Evolutionary conservation across 2,113 vertebrate genomes (phyloP).

Genomic region (Sander vitreus): DNA sequence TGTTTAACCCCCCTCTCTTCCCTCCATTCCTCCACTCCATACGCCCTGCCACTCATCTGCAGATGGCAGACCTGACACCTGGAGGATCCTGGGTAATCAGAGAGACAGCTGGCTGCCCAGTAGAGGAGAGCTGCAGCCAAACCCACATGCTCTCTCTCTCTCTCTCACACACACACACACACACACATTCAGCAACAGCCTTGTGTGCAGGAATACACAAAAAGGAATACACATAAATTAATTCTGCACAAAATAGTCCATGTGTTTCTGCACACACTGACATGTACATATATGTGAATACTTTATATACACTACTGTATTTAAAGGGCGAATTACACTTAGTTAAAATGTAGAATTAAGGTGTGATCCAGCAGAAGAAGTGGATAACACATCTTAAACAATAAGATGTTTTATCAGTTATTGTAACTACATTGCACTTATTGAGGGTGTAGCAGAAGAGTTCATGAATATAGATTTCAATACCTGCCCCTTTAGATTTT

Average conservation of each 20-base stretch:
- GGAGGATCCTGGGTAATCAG: slow-evolving; percentile 75
- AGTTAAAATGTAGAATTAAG: background rate
- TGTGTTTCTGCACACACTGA: background rate
- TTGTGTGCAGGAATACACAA: background rate
- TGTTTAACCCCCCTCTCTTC: background rate
- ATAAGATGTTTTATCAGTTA: background rate
- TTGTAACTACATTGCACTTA: background rate
- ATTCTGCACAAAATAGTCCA: background rate
- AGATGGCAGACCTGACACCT: slow-evolving; percentile 72
- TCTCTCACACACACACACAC: slow-evolving; percentile 4
- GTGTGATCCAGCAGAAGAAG: background rate
- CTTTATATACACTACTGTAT: background rate
- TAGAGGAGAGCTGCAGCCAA: background rate
- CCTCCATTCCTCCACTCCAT: slow-evolving; percentile 47
- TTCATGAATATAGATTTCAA: slow-evolving; percentile 15
- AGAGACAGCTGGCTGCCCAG: slow-evolving; percentile 63
- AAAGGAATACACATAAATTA: background rate
- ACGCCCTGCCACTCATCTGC: slow-evolving; percentile 65
- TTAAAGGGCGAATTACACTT: no score
- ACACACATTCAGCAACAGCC: background rate
- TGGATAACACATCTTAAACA: no score
- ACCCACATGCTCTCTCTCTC: background rate
- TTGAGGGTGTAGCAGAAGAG: slow-evolving; percentile 1
- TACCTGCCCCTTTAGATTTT: background rate
- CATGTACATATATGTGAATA: background rate